Evolutionary conservation across 2,888 invertebrate genomes (phyloP).

Genomic region (Eutolmus rufibarbis): DNA sequence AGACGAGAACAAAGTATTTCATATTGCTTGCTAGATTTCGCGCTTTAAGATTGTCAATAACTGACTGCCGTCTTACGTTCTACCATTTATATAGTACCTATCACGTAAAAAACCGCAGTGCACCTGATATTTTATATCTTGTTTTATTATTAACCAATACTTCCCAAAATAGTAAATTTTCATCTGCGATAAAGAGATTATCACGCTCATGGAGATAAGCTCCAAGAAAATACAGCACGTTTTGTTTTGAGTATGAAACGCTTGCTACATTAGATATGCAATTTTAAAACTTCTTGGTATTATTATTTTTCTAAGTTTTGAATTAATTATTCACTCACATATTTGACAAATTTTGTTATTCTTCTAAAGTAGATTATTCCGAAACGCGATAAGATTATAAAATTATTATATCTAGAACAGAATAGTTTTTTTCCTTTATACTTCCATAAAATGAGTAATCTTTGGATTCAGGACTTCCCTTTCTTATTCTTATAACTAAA

Average conservation of each 20-base stretch:
- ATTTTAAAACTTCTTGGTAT: neutral
- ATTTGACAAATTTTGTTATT: neutral
- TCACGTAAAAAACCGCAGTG: neutral
- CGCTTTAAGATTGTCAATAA: neutral
- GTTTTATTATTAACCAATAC: neutral
- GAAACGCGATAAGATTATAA: neutral
- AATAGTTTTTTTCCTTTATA: neutral
- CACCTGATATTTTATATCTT: neutral
- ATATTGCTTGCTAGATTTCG: neutral
- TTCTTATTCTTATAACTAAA: too few species aligned
- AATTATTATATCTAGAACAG: too few species aligned
- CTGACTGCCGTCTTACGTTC: neutral
- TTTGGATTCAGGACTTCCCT: too few species aligned
- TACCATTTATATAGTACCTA: neutral
- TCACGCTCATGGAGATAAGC: neutral
- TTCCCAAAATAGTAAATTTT: neutral
- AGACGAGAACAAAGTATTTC: neutral
- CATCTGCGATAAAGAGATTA: neutral
- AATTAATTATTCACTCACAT: too few species aligned
- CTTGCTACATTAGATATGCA: neutral
- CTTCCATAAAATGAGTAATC: neutral
- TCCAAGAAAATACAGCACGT: neutral
- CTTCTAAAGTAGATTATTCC: neutral
- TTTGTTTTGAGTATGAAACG: neutral
- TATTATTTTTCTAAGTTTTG: too few species aligned